Base-by-base conservation (phyloP, 2,113 vertebrate species). In the Chamaea fasciata region DNA sequence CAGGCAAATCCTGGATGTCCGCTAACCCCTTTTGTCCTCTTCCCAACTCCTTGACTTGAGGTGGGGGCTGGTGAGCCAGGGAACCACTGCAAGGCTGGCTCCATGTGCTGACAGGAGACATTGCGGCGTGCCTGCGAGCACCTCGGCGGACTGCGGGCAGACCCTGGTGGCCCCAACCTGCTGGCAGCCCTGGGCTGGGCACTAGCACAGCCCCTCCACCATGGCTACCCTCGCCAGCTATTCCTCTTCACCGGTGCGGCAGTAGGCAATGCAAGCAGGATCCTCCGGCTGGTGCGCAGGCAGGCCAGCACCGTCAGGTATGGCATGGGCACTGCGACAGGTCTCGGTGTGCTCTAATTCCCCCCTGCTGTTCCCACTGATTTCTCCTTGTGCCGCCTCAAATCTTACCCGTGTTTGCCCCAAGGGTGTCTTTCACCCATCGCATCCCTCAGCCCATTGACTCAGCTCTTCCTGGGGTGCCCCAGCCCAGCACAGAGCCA, bases 171-270 rank as follows among this genome's bases (percentile, higher is more conserved):
- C 64, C 98, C 98, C 56, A 98, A 99, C 92, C 96, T 99, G 82
- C 94, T 98, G 95, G 98, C 97, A 19, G 98, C 96, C 1, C 96
- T 99, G 89, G 98, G 98, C 84, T 99, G 99, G 99, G 98, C 98
- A 2, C 97, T 99, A 96, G 98, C 98, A 31, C 99, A 99, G 90
- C 98, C 99, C 18, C 98, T 98, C 85, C 99, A 98, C 83, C 98
- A 97, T 1, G 98, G 98, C 37, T 98, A 98, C 92, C 99, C 99
- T n/a, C 98, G 99, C 7, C 99, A 99, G 97, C 97, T 99, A 17
- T 99, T 99, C 91, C 97, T 99, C 85, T 97, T 99, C 81, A 99
- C 98, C 0, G 96, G 98, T 2, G 97, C 97, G 4, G 97, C 96
- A 7, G 65, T 92, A 31, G 88, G 41, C 73, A 98, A 95, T 11